These are phyloP conservation scores for Xerus rutilus DNA, from an alignment of 2,797 vertebrate genomes.

Conservation along the genomic window DNA sequence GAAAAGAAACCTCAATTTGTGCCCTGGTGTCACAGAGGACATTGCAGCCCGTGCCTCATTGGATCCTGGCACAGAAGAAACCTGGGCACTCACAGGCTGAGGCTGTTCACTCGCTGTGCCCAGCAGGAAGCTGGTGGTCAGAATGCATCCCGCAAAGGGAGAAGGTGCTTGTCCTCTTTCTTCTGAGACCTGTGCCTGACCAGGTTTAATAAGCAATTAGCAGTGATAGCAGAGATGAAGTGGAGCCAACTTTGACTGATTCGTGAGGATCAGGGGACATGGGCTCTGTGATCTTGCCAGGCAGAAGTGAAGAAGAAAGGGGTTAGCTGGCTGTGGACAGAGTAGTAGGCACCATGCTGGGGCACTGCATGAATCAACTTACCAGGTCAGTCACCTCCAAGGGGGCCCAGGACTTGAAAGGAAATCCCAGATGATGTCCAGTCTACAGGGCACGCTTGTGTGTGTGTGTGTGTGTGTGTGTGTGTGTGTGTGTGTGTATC, in stretches of 20 bases:
- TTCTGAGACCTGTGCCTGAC: background rate
- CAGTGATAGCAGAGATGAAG: background rate
- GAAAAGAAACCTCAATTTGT: background rate
- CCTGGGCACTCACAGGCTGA: too few relatives aligned
- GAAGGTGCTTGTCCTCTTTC: background rate
- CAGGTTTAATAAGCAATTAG: background rate
- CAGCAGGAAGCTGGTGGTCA: background rate
- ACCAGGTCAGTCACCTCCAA: background rate
- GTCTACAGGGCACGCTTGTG: background rate
- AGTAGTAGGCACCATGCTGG: background rate
- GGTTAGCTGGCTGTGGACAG: background rate
- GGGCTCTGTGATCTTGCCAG: background rate
- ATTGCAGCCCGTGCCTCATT: background rate
- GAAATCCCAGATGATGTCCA: background rate
- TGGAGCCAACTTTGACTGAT: background rate
- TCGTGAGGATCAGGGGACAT: background rate
- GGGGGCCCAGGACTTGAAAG: background rate
- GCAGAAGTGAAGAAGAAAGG: background rate
- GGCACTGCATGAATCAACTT: too few relatives aligned
- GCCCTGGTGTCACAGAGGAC: background rate
- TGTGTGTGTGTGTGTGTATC: background rate
- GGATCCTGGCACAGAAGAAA: background rate
- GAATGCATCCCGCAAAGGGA: background rate
- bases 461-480: background rate
- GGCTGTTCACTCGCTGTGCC: too few relatives aligned